phyloP scores from a whole-genome alignment of 2,113 vertebrate genomes.

The Callionymus lyra region DNA sequence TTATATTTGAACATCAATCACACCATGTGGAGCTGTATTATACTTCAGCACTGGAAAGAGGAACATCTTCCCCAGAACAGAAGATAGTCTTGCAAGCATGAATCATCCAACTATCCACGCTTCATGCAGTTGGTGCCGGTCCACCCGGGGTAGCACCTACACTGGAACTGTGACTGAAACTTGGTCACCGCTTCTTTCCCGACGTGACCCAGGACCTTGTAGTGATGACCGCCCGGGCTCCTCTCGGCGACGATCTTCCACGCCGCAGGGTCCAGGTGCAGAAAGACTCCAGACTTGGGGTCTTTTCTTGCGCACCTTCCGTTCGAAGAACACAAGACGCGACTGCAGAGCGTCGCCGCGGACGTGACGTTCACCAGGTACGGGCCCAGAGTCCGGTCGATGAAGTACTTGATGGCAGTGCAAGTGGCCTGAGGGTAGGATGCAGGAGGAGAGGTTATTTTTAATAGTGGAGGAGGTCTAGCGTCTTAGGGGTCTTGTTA shows the following conservation, averaged over 20 bases:
- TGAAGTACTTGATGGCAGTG: conserved; percentile 44
- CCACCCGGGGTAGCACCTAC: conserved; percentile 65
- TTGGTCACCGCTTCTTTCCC: neutral
- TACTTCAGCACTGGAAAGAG: no score
- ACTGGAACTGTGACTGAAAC: conserved; percentile 49
- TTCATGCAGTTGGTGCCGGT: conserved; percentile 49
- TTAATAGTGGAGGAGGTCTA: neutral
- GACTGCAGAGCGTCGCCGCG: conserved; percentile 61
- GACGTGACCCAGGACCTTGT: conserved; percentile 33
- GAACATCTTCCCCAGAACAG: no score
- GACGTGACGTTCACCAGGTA: conserved; percentile 71
- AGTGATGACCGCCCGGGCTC: conserved; percentile 15
- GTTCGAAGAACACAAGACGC: conserved; percentile 48
- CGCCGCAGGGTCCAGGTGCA: conserved; percentile 56
- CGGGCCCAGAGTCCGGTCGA: conserved; percentile 55
- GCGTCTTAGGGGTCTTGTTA: neutral
- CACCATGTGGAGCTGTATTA: no score
- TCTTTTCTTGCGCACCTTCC: conserved; percentile 61
- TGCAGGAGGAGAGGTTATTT: neutral
- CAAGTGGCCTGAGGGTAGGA: conserved; percentile 47
- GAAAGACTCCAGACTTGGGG: conserved; percentile 33
- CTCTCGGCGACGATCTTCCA: conserved; percentile 49
- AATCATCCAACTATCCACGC: no score
- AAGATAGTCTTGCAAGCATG: no score
- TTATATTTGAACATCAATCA: no score